A percentile compares a stretch with the other conserved stretches of the same genome.
Conservation (phyloP, 92 coral and sea anemone genomes). For the Umimayanthus chanpuru region DNA sequence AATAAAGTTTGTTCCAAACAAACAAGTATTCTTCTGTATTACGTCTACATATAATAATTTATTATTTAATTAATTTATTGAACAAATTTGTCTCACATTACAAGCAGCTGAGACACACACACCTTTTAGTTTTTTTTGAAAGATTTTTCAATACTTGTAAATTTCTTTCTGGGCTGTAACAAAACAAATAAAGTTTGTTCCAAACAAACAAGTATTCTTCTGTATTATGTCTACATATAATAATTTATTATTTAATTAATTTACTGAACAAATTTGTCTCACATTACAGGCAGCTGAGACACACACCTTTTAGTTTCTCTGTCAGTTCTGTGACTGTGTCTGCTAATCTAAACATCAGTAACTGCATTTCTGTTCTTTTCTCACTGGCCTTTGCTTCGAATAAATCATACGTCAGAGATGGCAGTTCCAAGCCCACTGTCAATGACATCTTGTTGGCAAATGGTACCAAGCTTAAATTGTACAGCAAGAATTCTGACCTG, state of each 20-base stretch:
- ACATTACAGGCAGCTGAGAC: not conserved
- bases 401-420: conserved; percentile 62
- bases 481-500: conserved; percentile 71
- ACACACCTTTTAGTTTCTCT: conserved; percentile 73
- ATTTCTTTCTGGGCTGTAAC: too few species aligned
- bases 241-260: too few species aligned
- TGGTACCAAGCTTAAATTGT: conserved; percentile 53
- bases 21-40: too few species aligned
- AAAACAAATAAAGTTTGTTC: too few species aligned
- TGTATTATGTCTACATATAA: too few species aligned
- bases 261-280: too few species aligned
- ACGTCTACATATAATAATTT: too few species aligned
- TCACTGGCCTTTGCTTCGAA: conserved; percentile 71
- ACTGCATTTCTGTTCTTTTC: conserved; percentile 71
- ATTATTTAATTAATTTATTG: too few species aligned
- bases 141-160: too few species aligned
- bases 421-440: conserved; percentile 64
- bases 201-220: too few species aligned
- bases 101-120: not conserved
- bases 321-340: conserved; percentile 72
- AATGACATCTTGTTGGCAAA: conserved; percentile 60
- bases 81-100: too few species aligned
- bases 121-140: conserved; percentile 67
- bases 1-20: too few species aligned
- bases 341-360: conserved; percentile 72